phyloP scores from a whole-genome alignment of 2,888 invertebrate genomes.

The Amorpha juglandis region DNA sequence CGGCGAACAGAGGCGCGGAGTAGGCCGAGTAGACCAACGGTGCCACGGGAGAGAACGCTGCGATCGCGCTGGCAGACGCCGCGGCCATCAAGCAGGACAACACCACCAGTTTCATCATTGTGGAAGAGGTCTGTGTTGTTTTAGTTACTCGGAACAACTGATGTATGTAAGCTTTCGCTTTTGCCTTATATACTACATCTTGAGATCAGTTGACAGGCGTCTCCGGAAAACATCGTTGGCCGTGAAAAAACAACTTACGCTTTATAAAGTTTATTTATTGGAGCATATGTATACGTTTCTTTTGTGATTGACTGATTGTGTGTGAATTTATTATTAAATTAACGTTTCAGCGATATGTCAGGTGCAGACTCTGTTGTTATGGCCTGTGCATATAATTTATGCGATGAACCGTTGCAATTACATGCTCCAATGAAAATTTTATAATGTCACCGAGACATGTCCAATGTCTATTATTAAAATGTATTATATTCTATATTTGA shows the following conservation, averaged over 20 bases:
- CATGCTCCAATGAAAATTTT: slow-evolving; percentile 28
- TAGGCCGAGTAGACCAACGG: slow-evolving; percentile 43
- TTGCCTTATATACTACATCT: slow-evolving; percentile 60
- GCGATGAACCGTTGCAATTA: slow-evolving; percentile 33
- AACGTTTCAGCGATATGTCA: slow-evolving; percentile 31
- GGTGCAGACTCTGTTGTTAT: slow-evolving; percentile 12
- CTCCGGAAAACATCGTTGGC: slow-evolving; percentile 62
- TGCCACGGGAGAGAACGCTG: slow-evolving; percentile 38
- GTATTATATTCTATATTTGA: background rate
- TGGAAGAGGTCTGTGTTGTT: slow-evolving; percentile 77
- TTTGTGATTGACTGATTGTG: slow-evolving; percentile 20
- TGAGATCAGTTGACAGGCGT: slow-evolving; percentile 52
- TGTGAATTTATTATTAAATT: slow-evolving; percentile 32
- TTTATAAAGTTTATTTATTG: slow-evolving; percentile 26
- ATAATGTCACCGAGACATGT: slow-evolving; percentile 19
- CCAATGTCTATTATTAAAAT: slow-evolving; percentile 1
- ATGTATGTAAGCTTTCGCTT: slow-evolving; percentile 50
- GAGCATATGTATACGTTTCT: slow-evolving; percentile 32
- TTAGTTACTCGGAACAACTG: slow-evolving; percentile 63
- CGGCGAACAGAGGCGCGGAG: background rate
- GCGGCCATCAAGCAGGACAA: slow-evolving; percentile 86
- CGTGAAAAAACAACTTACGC: slow-evolving; percentile 69
- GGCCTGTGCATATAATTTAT: slow-evolving; percentile 27
- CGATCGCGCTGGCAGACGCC: slow-evolving; percentile 69
- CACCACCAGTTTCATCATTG: slow-evolving; percentile 84